Conservation (phyloP, 2,113 vertebrate species). For the Eira barbara region DNA sequence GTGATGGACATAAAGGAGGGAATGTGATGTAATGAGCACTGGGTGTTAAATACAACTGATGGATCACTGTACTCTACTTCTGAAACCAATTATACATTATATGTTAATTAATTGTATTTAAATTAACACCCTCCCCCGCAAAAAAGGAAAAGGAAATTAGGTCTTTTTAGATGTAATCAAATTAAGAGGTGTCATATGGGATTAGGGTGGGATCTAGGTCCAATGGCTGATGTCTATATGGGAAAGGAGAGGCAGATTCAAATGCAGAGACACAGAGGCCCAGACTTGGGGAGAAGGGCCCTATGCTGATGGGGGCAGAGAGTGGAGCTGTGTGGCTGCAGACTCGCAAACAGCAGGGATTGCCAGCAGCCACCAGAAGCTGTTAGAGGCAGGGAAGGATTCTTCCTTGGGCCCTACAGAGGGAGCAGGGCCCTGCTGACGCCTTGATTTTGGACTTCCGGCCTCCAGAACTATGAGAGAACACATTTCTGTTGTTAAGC, state of each 20-base stretch:
- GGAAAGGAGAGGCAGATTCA: not conserved
- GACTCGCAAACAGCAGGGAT: not conserved
- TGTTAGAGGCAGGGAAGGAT: not conserved
- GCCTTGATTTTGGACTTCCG: not conserved
- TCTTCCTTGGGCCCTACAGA: too few species aligned
- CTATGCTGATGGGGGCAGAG: not conserved
- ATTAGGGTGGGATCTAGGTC: not conserved
- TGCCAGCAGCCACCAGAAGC: not conserved
- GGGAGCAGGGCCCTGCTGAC: too few species aligned
- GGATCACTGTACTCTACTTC: too few species aligned
- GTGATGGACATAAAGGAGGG: too few species aligned
- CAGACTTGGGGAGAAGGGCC: not conserved
- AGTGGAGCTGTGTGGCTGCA: rapidly evolving
- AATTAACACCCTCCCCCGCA: too few species aligned
- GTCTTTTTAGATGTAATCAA: not conserved
- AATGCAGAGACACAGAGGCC: not conserved
- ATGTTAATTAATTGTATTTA: too few species aligned
- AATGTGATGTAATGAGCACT: too few species aligned
- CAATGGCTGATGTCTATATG: not conserved
- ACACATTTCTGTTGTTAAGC: not conserved
- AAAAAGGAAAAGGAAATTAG: not conserved
- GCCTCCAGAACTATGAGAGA: not conserved
- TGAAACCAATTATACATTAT: too few species aligned
- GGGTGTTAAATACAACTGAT: too few species aligned
- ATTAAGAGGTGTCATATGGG: not conserved